These are phyloP conservation scores for Athalia rosae DNA, from an alignment of 2,888 invertebrate genomes.

Conservation along the genomic window DNA sequence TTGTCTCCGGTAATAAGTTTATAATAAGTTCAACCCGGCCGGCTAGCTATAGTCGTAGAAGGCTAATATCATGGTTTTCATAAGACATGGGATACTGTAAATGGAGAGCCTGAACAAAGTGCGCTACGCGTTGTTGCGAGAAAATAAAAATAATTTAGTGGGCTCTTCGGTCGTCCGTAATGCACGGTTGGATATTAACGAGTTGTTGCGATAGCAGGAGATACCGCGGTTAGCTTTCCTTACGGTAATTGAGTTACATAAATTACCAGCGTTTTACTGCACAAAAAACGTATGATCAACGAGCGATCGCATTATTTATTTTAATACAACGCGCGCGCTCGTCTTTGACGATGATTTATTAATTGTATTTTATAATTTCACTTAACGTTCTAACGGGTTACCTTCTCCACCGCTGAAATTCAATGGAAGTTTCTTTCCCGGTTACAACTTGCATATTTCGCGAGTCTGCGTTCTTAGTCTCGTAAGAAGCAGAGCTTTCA, in stretches of 20 bases:
- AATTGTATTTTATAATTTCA: too few species aligned
- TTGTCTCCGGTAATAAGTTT: conserved; percentile 33
- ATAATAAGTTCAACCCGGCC: conserved; percentile 18
- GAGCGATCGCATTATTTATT: neutral
- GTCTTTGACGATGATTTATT: too few species aligned
- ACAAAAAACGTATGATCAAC: neutral
- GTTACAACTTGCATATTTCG: neutral
- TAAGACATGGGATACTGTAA: neutral
- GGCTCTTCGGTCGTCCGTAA: neutral
- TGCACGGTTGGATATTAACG: neutral
- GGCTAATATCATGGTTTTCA: conserved; percentile 12
- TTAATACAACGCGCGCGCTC: too few species aligned
- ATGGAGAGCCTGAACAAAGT: conserved; percentile 5
- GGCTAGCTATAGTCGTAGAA: neutral
- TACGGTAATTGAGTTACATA: neutral
- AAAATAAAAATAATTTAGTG: conserved; percentile 37
- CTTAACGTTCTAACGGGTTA: too few species aligned
- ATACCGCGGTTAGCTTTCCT: neutral
- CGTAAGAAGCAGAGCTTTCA: neutral
- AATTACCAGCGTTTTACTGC: conserved; percentile 8
- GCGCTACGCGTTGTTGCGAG: neutral
- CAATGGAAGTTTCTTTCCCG: neutral
- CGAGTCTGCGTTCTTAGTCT: neutral
- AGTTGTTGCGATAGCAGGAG: conserved; percentile 1
- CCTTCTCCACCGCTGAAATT: neutral